Conservation (phyloP, 2,113 vertebrate species). For the Anoura caudifer region DNA sequence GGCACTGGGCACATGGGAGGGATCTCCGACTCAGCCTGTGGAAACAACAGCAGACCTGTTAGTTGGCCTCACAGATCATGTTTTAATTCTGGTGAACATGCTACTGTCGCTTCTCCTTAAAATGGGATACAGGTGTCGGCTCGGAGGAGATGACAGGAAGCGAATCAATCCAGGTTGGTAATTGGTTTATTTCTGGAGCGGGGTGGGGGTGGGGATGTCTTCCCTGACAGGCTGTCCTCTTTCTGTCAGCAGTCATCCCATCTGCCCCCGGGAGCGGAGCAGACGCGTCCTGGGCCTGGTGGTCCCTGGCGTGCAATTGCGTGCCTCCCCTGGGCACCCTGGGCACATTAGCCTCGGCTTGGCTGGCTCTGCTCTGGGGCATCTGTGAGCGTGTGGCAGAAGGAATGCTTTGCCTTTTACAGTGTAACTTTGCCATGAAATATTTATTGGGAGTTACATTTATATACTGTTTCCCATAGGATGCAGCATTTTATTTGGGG, state of each 20-base stretch:
- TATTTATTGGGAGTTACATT: not conserved
- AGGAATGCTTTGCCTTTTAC: not conserved
- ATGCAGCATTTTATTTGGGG: not conserved
- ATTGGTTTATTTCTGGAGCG: constrained; percentile 59
- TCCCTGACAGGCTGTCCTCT: constrained; percentile 46
- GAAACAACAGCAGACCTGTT: constrained; percentile 17
- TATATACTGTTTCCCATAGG: not conserved
- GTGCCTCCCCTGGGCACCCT: not conserved
- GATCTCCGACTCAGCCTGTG: constrained; percentile 66
- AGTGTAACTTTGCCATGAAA: not conserved
- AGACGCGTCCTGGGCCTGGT: not conserved
- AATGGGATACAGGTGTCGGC: not conserved
- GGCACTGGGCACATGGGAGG: not conserved
- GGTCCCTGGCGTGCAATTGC: constrained; percentile 2
- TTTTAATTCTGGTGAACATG: not conserved
- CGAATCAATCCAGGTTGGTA: constrained; percentile 14
- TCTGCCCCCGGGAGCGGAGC: constrained; percentile 33
- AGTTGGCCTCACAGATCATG: not conserved
- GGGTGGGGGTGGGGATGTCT: not conserved
- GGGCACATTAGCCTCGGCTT: fast-evolving
- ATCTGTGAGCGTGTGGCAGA: fast-evolving
- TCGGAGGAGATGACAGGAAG: not conserved
- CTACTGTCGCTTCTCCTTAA: not conserved
- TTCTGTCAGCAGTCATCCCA: constrained; percentile 62
- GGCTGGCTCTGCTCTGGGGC: not conserved